A percentile compares a stretch with the other conserved stretches of the same genome.
These are phyloP conservation scores for Ganaspis sp. DNA, from an alignment of 1,140 invertebrate genomes.

Conservation along the genomic window DNA sequence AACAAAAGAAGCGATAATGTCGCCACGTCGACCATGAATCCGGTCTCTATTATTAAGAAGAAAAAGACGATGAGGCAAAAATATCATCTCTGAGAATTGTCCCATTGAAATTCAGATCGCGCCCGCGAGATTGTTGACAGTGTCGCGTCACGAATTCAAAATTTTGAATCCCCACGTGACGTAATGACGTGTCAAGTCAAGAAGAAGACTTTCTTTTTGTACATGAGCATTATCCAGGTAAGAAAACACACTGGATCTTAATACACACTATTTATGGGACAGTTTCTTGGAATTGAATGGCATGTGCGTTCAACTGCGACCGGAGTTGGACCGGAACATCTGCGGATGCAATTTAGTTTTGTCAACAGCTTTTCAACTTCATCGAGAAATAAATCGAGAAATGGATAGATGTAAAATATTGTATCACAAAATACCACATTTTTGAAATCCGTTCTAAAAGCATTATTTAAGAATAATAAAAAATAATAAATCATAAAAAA, in stretches of 20 bases:
- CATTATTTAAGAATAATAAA: too few relatives aligned
- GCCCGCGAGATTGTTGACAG: conserved; percentile 1
- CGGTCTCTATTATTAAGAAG: conserved; percentile 6
- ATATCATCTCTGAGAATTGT: conserved; percentile 13
- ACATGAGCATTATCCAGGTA: neutral
- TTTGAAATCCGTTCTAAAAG: too few relatives aligned
- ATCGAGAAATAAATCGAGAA: too few relatives aligned
- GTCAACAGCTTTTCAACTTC: too few relatives aligned
- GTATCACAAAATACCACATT: too few relatives aligned
- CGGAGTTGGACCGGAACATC: neutral
- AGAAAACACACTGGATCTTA: neutral
- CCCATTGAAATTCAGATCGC: conserved; percentile 1
- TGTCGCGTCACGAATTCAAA: neutral
- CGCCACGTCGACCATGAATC: conserved; percentile 7
- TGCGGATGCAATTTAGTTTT: conserved; percentile 1
- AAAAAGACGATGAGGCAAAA: conserved; percentile 10
- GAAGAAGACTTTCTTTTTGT: neutral
- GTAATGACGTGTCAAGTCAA: conserved; percentile 13
- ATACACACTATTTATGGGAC: neutral
- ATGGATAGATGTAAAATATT: too few relatives aligned
- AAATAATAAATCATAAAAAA: too few relatives aligned
- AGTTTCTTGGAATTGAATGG: neutral
- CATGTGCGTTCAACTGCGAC: neutral
- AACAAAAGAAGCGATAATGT: conserved; percentile 13
- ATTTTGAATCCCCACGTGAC: neutral